Percentiles rank a stretch among this genome's conserved stretches.
Evolutionary conservation across 2,113 vertebrate species (phyloP).

Genomic region (Apeltes quadracus): DNA sequence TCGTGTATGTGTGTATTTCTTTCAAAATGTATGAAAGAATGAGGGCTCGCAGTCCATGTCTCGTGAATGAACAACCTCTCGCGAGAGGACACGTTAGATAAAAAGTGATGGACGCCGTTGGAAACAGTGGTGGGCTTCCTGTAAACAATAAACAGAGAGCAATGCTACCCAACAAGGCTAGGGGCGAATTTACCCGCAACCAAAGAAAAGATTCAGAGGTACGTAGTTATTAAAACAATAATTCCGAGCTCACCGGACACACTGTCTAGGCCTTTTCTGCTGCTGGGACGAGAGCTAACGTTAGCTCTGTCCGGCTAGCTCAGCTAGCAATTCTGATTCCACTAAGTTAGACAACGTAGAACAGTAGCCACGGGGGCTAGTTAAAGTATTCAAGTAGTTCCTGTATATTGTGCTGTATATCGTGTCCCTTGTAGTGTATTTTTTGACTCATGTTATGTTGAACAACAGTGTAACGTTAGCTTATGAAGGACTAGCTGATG

Average conservation of each 20-base stretch:
- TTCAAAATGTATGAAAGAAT: neutral
- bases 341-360: neutral
- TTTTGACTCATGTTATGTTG: neutral
- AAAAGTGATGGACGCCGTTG: conserved; percentile 85
- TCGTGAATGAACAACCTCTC: conserved; percentile 40
- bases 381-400: neutral
- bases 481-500: conserved; percentile 6
- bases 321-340: neutral
- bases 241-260: neutral
- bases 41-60: neutral
- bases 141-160: conserved; percentile 89
- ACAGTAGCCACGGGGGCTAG: accelerated
- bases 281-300: conserved; percentile 30
- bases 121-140: conserved; percentile 73
- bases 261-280: conserved; percentile 15
- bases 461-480: neutral
- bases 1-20: neutral
- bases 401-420: neutral
- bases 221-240: conserved; percentile 35
- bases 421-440: neutral
- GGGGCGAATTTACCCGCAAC: conserved; percentile 88
- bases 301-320: conserved; percentile 24
- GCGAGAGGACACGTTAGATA: conserved; percentile 56
- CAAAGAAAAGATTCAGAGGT: conserved; percentile 96
- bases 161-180: conserved; percentile 80